These are phyloP conservation scores for Trichoplusia ni DNA, from an alignment of 1,140 invertebrate species.

Conservation along the genomic window DNA sequence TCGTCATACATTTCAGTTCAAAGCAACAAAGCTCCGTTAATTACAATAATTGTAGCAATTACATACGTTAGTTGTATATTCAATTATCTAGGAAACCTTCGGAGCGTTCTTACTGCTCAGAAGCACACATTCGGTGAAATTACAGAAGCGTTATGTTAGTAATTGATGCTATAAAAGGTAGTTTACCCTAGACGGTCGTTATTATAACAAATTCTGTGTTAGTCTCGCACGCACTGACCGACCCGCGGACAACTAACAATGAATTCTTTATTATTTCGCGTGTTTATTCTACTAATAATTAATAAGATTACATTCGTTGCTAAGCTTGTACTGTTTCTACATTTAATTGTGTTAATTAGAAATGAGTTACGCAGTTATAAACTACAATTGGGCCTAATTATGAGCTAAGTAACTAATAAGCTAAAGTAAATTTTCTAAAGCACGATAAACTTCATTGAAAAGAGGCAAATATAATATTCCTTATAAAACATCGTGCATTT, in stretches of 20 bases:
- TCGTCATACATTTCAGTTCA: background rate
- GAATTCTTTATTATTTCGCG: conserved; percentile 42
- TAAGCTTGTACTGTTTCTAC: no score
- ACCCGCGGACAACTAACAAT: conserved; percentile 20
- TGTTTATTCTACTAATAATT: conserved; percentile 51
- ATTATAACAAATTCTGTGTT: conserved; percentile 56
- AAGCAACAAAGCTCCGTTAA: background rate
- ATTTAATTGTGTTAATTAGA: no score
- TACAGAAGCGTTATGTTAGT: conserved; percentile 53
- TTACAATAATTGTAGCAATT: conserved; percentile 25
- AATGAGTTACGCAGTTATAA: conserved; percentile 3
- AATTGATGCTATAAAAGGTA: conserved; percentile 58
- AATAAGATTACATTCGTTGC: conserved; percentile 38
- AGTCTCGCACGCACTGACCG: conserved; percentile 39
- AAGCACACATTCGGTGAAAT: conserved; percentile 43
- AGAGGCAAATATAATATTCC: no score
- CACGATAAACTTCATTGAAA: no score
- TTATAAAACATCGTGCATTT: no score
- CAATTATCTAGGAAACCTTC: conserved; percentile 22
- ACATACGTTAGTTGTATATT: conserved; percentile 20
- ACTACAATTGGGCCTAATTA: background rate
- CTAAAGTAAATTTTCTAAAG: no score
- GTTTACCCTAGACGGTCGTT: conserved; percentile 53
- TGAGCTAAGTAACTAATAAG: background rate
- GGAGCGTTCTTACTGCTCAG: conserved; percentile 13